phyloP scores from a whole-genome alignment of 2,113 vertebrate genomes.

The Aepyceros melampus region DNA sequence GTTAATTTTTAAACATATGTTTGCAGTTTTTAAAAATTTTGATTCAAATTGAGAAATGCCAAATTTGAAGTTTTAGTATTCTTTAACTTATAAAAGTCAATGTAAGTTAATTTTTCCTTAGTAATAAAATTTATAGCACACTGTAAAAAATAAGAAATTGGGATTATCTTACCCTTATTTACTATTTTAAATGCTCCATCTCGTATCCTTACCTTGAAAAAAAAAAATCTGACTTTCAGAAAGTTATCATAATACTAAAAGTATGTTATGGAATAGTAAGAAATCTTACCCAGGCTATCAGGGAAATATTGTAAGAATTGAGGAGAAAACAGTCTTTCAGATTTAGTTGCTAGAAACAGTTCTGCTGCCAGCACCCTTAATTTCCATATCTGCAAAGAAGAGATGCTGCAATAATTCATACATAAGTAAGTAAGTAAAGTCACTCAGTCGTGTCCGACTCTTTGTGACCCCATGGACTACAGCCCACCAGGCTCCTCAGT shows the following conservation, averaged over 20 bases:
- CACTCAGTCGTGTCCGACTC: no score
- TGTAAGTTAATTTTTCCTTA: background rate
- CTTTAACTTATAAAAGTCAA: background rate
- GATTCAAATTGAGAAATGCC: background rate
- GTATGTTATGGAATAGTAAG: background rate
- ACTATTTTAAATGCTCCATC: background rate
- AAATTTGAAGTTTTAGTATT: background rate
- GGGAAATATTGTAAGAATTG: background rate
- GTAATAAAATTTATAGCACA: background rate
- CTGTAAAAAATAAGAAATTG: slow-evolving; percentile 14
- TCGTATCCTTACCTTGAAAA: background rate
- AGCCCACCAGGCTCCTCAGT: no score
- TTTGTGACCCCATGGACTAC: no score
- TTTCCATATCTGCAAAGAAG: background rate
- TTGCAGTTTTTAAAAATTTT: background rate
- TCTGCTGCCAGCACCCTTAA: background rate
- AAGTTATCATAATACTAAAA: background rate
- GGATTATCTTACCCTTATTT: background rate
- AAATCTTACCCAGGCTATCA: background rate
- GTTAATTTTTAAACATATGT: slow-evolving; percentile 15
- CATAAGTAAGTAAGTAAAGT: no score
- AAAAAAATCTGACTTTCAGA: background rate
- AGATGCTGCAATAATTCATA: background rate
- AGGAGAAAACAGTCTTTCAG: background rate
- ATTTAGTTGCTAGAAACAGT: background rate